Conservation (phyloP, 2,888 invertebrate species). For the Chymomyza procnemis region DNA sequence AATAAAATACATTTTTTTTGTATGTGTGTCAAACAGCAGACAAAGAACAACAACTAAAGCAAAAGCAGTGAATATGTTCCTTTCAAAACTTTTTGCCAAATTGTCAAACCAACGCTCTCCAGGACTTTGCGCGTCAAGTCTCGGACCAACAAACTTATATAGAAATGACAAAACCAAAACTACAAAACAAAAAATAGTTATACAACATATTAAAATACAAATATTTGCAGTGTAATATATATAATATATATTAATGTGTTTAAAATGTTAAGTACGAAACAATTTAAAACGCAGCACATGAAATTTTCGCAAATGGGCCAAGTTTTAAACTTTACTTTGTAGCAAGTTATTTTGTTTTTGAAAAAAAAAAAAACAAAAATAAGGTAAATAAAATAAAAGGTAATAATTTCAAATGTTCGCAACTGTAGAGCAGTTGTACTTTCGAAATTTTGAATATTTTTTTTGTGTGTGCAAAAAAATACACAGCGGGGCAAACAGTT, state of each 20-base stretch:
- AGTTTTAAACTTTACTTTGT: not conserved
- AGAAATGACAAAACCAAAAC: conserved; percentile 32
- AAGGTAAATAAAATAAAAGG: conserved; percentile 10
- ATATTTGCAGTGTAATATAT: conserved; percentile 42
- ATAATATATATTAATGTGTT: conserved; percentile 29
- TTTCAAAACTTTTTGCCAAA: conserved; percentile 72
- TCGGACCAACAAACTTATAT: conserved; percentile 54
- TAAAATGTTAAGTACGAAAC: conserved; percentile 40
- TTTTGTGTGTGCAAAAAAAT: not conserved
- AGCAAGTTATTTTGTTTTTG: not conserved
- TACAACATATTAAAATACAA: conserved; percentile 31
- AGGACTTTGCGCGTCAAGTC: conserved; percentile 63
- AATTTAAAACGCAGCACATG: conserved; percentile 30
- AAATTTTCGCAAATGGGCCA: not conserved
- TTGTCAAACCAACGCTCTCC: conserved; percentile 73
- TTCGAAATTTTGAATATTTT: not conserved
- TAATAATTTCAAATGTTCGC: not conserved
- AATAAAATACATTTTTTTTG: not conserved
- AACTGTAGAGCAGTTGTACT: not conserved
- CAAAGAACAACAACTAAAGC: conserved; percentile 22
- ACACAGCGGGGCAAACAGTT: not conserved
- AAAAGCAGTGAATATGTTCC: conserved; percentile 63
- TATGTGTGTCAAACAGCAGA: conserved; percentile 15
- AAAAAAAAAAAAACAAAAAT: conserved; percentile 4
- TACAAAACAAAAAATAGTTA: conserved; percentile 35